Percentiles rank a stretch among this genome's conserved stretches.
Conservation (phyloP, 64 coral and sea anemone genomes). For the Montipora efflorescens region DNA sequence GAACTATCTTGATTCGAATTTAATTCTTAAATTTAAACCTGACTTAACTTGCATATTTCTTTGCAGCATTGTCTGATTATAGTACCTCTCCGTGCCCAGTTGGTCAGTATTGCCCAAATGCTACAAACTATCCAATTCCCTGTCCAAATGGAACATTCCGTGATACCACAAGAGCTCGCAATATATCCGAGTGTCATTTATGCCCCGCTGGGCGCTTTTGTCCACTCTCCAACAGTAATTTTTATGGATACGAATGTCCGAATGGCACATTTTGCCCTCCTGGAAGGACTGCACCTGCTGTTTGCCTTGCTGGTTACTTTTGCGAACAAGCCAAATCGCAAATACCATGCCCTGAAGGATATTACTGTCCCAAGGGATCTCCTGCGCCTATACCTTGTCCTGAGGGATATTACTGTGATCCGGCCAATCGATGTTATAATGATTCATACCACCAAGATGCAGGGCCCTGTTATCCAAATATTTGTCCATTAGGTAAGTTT, state of each 20-base stretch:
- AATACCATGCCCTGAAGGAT: conserved; percentile 88
- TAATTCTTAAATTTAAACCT: background rate
- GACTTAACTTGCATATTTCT: background rate
- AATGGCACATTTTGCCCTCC: conserved; percentile 88
- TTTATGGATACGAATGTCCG: conserved; percentile 78
- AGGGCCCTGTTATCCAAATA: conserved; percentile 82
- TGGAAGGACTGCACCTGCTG: conserved; percentile 80
- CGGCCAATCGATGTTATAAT: conserved; percentile 71
- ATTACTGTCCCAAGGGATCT: conserved; percentile 82
- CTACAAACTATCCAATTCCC: conserved; percentile 70
- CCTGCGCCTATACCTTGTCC: conserved; percentile 81
- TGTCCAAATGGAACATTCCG: conserved; percentile 96
- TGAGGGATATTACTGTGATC: conserved; percentile 88
- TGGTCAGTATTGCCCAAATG: conserved; percentile 87
- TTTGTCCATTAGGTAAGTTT: conserved; percentile 86
- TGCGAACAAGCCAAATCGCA: conserved; percentile 82
- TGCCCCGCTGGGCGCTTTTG: conserved; percentile 89
- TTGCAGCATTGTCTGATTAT: conserved; percentile 75
- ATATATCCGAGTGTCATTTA: conserved; percentile 74
- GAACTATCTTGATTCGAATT: too few relatives aligned
- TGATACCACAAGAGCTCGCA: conserved; percentile 70
- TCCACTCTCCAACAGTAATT: conserved; percentile 73
- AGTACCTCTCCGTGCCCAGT: conserved; percentile 86
- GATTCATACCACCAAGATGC: conserved; percentile 54
- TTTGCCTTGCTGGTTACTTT: conserved; percentile 87